Base-by-base conservation (phyloP, 2,113 vertebrate genomes). In the Siniperca knerii region DNA sequence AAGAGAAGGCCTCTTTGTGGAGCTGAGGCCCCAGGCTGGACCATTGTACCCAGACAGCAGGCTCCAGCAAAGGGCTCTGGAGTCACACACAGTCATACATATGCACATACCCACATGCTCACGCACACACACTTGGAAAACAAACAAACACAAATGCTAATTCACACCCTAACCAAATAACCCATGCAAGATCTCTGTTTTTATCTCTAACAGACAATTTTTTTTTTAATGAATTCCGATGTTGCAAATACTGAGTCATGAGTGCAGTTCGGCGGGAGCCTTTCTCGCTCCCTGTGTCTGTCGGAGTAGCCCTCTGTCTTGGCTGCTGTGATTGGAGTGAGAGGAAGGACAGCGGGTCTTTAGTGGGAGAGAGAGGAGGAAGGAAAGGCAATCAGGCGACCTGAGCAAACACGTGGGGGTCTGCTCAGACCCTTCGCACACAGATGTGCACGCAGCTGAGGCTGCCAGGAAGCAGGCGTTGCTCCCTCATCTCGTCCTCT, bases 331-430 rank as follows among this genome's bases (percentile, higher is more conserved):
- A 93, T 82, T 92, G 92, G 94, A 96, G 95, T 94, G 91, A 96
- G 92, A 94, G 95, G 95, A 95, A 96, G 94, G 95, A 94, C 94
- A 95, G 87, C 66, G 52, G 94, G 93, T 94, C 93, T 95, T 94
- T 94, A 93, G 90, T 92, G 90, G 92, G 90, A 94, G 82, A 93
- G 89, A 92, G 89, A 94, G 92, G 93, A 95, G 96, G 95, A 96
- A 96, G 95, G 95, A 96, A 96, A 96, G 95, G 94, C 95, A 96
- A 96, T 96, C 95, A 95, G 91, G 91, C 92, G 89, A 95, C 93
- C 93, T 94, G 94, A 95, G 93, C 95, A 95, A 95, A 95, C 94
- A 95, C 91, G 89, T 91, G 92, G 91, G 91, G 93, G 92, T 94
- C 94, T 88, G 87, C 91, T 90, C 83, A 77, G 93, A 87, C 82